phyloP scores from a whole-genome alignment of 2,888 invertebrate genomes.

The Meiosimyza platycephala region DNA sequence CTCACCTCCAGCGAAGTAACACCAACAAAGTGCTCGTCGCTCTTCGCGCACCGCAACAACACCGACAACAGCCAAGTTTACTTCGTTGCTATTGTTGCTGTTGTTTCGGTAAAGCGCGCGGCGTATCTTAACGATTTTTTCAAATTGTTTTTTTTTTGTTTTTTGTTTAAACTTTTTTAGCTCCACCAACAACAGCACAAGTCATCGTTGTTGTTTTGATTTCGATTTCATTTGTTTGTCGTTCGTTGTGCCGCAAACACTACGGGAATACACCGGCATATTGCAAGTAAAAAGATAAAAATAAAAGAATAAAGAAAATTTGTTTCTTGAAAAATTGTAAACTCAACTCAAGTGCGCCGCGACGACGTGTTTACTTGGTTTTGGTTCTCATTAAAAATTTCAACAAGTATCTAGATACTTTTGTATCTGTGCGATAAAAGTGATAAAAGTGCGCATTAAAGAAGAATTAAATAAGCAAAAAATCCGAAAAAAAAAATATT shows the following conservation, averaged over 20 bases:
- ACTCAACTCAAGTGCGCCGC: background rate
- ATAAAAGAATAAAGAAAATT: background rate
- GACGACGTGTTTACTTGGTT: background rate
- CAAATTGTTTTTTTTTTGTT: constrained; percentile 9
- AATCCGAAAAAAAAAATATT: too few relatives aligned
- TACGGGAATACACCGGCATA: background rate
- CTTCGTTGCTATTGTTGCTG: background rate
- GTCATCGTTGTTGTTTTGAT: constrained; percentile 23
- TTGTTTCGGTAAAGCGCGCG: constrained; percentile 3
- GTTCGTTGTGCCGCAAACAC: constrained; percentile 53
- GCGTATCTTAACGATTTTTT: constrained; percentile 3
- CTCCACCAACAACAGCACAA: background rate
- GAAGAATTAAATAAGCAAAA: too few relatives aligned
- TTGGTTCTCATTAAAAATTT: too few relatives aligned
- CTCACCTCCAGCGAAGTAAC: background rate
- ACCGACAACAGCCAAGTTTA: background rate
- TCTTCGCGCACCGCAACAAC: too few relatives aligned
- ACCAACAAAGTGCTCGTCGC: too few relatives aligned
- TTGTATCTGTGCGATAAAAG: constrained; percentile 3
- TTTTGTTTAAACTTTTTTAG: background rate
- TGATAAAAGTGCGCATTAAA: background rate
- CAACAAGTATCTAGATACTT: constrained; percentile 10
- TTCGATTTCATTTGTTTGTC: constrained; percentile 55
- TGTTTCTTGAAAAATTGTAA: background rate
- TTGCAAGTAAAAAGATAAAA: background rate